A percentile compares a stretch with the other conserved stretches of the same genome.
phyloP scores from a whole-genome alignment of 2,888 invertebrate species.

The Drosophila suboccidentalis region DNA sequence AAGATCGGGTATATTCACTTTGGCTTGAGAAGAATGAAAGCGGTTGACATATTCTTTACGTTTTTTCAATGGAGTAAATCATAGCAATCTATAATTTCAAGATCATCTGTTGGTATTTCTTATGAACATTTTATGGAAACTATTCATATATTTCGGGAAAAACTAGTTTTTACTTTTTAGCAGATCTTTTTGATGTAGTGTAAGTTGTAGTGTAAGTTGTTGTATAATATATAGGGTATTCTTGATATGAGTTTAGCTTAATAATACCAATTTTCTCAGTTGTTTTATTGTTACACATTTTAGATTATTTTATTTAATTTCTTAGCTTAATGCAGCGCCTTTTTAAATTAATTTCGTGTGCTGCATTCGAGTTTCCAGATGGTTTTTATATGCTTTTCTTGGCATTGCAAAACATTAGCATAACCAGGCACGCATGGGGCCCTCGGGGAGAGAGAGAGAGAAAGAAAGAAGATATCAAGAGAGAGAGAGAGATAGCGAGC shows the following conservation, averaged over 20 bases:
- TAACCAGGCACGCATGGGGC: conserved; percentile 67
- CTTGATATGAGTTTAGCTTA: not conserved
- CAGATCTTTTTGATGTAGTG: too few species aligned
- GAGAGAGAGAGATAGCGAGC: not conserved
- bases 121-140: too few species aligned
- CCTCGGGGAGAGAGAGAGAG: not conserved
- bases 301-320: conserved; percentile 64
- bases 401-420: conserved; percentile 65
- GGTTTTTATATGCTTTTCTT: conserved; percentile 31
- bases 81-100: not conserved
- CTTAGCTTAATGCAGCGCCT: conserved; percentile 63
- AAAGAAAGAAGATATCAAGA: not conserved
- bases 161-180: too few species aligned
- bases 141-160: too few species aligned
- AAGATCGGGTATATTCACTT: conserved; percentile 5
- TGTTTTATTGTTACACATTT: conserved; percentile 59
- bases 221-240: conserved; percentile 14
- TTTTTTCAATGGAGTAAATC: too few species aligned
- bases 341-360: conserved; percentile 69
- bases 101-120: not conserved
- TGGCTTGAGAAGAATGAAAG: not conserved
- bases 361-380: conserved; percentile 41
- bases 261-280: not conserved
- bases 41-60: not conserved
- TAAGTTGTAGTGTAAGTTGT: not conserved